These are phyloP conservation scores for Lomographa bimaculata DNA, from an alignment of 2,888 invertebrate genomes.

Conservation along the genomic window DNA sequence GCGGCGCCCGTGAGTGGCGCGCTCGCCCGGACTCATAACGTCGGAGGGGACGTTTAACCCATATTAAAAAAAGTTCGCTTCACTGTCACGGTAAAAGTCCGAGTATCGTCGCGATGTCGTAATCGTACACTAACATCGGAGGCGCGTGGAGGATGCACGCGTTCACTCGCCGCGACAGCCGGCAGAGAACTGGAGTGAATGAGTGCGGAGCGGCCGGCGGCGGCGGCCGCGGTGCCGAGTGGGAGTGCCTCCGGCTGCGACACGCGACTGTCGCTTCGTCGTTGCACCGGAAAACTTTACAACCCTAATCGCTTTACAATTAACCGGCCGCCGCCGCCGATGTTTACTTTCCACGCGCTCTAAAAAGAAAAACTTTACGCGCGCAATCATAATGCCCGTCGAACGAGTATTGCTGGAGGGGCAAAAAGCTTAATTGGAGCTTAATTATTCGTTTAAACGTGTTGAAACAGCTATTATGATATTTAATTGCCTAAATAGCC, in stretches of 20 bases:
- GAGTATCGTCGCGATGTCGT: slow-evolving; percentile 73
- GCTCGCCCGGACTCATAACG: slow-evolving; percentile 82
- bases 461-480: slow-evolving; percentile 11
- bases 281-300: slow-evolving; percentile 78
- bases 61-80: slow-evolving; percentile 81
- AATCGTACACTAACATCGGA: slow-evolving; percentile 80
- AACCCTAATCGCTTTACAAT: slow-evolving; percentile 77
- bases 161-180: slow-evolving; percentile 72
- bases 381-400: slow-evolving; percentile 13
- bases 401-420: slow-evolving; percentile 2
- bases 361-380: slow-evolving; percentile 25
- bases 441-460: slow-evolving; percentile 13
- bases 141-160: slow-evolving; percentile 61
- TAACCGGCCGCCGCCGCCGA: slow-evolving; percentile 58
- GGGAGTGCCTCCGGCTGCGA: slow-evolving; percentile 68
- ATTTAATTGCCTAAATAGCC: background rate
- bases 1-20: slow-evolving; percentile 80
- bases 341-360: slow-evolving; percentile 70
- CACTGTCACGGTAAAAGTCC: slow-evolving; percentile 80
- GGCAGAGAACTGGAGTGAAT: slow-evolving; percentile 79
- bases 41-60: slow-evolving; percentile 86
- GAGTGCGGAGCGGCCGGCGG: slow-evolving; percentile 69
- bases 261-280: slow-evolving; percentile 58
- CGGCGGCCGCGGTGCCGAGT: slow-evolving; percentile 61
- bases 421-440: slow-evolving; percentile 9